phyloP scores from a whole-genome alignment of 2,113 vertebrate genomes.

The Tamias sibiricus region DNA sequence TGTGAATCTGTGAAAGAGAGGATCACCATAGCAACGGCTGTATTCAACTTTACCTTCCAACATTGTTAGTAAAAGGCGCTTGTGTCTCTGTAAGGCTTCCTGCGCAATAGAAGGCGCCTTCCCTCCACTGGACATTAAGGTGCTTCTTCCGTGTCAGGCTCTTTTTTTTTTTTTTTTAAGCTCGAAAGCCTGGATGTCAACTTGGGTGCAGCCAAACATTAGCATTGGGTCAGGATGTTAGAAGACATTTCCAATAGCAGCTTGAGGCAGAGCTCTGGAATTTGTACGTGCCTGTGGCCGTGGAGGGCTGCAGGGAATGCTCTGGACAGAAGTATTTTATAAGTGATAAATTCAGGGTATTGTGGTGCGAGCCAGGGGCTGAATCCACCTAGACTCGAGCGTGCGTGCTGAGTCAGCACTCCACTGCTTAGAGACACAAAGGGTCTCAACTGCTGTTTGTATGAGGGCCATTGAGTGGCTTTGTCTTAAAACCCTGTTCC shows the following conservation, averaged over 20 bases:
- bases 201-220: neutral
- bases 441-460: neutral
- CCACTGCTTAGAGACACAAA: neutral
- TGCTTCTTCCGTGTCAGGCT: neutral
- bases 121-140: neutral
- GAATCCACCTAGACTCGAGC: neutral
- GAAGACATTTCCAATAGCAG: neutral
- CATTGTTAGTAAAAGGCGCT: neutral
- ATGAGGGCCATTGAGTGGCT: neutral
- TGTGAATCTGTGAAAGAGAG: slow-evolving; percentile 18
- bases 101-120: neutral
- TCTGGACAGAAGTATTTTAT: slow-evolving; percentile 15
- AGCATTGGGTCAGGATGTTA: neutral
- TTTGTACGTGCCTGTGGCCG: neutral
- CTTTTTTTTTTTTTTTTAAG: slow-evolving; percentile 40
- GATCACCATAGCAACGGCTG: slow-evolving; percentile 65
- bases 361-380: slow-evolving; percentile 17
- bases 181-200: neutral
- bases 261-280: neutral
- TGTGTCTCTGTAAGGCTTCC: neutral
- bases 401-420: slow-evolving; percentile 30
- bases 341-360: slow-evolving; percentile 18
- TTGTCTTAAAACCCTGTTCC: neutral
- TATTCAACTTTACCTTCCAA: slow-evolving; percentile 49
- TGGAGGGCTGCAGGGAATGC: neutral